Evolutionary conservation across 2,113 vertebrate species (phyloP).

Genomic region (Sarotherodon lohbergeri): DNA sequence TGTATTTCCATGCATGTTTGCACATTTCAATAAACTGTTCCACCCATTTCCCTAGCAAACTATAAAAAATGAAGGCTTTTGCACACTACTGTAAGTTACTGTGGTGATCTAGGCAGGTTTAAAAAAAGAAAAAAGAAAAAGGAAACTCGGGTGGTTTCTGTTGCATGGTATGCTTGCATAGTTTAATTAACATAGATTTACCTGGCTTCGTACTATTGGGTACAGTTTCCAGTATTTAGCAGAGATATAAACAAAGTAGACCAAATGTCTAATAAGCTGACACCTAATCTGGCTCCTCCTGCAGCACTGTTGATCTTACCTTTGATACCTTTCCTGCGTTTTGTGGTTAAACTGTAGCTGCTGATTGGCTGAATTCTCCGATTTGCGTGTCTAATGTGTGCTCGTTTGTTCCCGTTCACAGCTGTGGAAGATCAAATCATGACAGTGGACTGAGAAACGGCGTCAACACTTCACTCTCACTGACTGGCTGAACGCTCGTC

Average conservation of each 20-base stretch:
- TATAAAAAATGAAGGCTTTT: neutral
- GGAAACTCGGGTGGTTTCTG: too few relatives aligned
- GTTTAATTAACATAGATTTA: rapidly evolving
- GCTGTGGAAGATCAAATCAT: conserved; percentile 99
- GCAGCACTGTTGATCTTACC: neutral
- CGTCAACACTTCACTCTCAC: neutral
- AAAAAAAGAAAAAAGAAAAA: too few relatives aligned
- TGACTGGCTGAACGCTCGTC: neutral
- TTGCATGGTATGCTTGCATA: too few relatives aligned
- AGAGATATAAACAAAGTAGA: neutral
- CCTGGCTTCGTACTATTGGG: neutral
- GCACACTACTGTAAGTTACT: neutral
- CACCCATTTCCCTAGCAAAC: neutral
- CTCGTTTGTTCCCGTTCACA: conserved; percentile 58
- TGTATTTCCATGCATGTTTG: rapidly evolving
- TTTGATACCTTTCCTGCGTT: neutral
- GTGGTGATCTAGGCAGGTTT: neutral
- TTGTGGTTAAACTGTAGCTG: neutral
- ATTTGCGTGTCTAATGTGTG: neutral
- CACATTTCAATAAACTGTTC: rapidly evolving
- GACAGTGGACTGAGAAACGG: conserved; percentile 56
- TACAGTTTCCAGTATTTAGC: neutral
- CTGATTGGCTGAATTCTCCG: neutral
- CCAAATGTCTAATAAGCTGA: neutral
- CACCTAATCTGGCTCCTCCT: neutral